Evolutionary conservation across 2,113 vertebrate genomes (phyloP), one percentile per base, ranked within the genome.

Genomic region (Eubucco bourcierii): DNA sequence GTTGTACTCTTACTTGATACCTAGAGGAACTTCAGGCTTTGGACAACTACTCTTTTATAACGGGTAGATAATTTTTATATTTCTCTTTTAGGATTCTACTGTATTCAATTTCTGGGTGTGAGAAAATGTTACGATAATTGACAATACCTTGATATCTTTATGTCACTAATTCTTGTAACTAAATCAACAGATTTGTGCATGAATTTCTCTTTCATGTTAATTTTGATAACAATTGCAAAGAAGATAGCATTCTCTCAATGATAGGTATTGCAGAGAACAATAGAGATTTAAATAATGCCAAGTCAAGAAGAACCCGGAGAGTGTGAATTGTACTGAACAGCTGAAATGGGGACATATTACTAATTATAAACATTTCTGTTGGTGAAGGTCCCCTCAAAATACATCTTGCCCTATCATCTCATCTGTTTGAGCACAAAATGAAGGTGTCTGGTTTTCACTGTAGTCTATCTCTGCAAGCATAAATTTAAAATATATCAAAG

Each of bases 401-500:
- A 11, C 20, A 74, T 90, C 33, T 84, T 93, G 59, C 72, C 41
- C 73, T 86, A 92, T 84, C 78, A 95, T 93, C 86, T 92, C 11
- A 5, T 94, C 88, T 95, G 92, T 84, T 95, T 97, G 94, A 93
- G 70, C 33, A 89, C 5, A 87, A 93, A 90, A 6, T 78, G 56
- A 85, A 95, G 72, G 33, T 91, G 87, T 31, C 88, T 95, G 93
- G 95, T 88, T 95, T 94, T 96, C 93, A 92, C 89, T 71, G 72
- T n/a, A 87, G 91, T 71, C 73, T 96, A 73, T 93, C 91, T 94
- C 90, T 79, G 93, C 94, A 97, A 96, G 95, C 94, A 97, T 94
- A 95, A 96, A 95, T 97, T 97, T 97, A 91, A 96, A 96, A 97
- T 92, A 90, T 73, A 87, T 85, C 50, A 84, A 95, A 97, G 96